phyloP scores from a whole-genome alignment of 2,113 vertebrate genomes.

The Dunckerocampus dactyliophorus region DNA sequence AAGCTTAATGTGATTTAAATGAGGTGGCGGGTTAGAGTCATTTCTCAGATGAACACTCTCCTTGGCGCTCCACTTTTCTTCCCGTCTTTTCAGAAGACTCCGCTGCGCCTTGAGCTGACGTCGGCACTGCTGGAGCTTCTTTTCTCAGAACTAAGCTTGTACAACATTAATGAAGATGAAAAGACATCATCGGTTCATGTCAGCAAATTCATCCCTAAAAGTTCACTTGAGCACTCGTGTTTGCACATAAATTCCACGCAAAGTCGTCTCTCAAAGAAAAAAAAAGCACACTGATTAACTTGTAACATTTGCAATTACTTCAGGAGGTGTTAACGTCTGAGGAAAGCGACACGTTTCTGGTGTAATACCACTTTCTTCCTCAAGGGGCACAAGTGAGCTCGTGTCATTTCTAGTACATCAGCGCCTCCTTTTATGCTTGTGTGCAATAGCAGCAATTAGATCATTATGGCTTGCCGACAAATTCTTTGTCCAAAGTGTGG shows the following conservation, averaged over 20 bases:
- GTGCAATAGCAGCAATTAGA: not conserved
- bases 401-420: not conserved
- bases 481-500: not conserved
- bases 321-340: not conserved
- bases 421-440: not conserved
- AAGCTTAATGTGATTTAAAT: conserved; percentile 57
- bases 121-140: conserved; percentile 39
- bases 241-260: conserved; percentile 24
- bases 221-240: conserved; percentile 12
- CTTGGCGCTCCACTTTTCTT: conserved; percentile 42
- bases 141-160: conserved; percentile 48
- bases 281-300: not conserved
- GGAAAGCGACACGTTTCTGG: not conserved
- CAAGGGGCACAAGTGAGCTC: not conserved
- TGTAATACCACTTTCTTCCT: not conserved
- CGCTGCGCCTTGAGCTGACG: conserved; percentile 35
- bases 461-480: not conserved
- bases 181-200: conserved; percentile 41
- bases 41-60: conserved; percentile 57
- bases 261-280: too few species aligned
- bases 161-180: conserved; percentile 56
- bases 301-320: not conserved
- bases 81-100: conserved; percentile 42
- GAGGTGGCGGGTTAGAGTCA: conserved; percentile 43
- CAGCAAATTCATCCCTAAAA: conserved; percentile 48